A percentile compares a stretch with the other conserved stretches of the same genome.
Conservation (phyloP, 1,140 invertebrate genomes). For the Ostrea edulis region DNA sequence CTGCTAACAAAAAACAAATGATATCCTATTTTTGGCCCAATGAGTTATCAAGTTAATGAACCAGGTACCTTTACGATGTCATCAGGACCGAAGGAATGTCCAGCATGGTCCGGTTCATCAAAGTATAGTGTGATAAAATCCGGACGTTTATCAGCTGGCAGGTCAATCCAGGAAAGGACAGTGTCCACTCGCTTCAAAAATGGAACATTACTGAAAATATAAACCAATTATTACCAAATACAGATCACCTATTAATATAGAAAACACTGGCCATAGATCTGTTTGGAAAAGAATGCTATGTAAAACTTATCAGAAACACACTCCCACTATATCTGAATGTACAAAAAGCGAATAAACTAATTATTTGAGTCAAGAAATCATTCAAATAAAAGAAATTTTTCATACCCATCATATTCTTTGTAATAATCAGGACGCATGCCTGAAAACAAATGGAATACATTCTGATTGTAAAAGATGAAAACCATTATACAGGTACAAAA, state of each 20-base stretch:
- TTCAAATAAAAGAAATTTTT: conserved; percentile 3
- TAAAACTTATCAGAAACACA: not conserved
- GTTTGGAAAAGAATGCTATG: not conserved
- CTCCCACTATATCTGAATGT: not conserved
- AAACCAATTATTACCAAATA: not conserved
- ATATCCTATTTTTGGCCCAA: too few relatives aligned
- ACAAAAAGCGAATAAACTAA: not conserved
- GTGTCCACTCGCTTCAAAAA: conserved; percentile 80
- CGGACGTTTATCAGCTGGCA: conserved; percentile 74
- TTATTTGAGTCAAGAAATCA: not conserved
- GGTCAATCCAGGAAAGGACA: conserved; percentile 84
- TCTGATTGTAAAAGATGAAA: too few relatives aligned
- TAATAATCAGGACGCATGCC: conserved; percentile 59
- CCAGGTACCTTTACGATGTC: conserved; percentile 49
- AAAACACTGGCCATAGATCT: too few relatives aligned
- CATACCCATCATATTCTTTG: conserved; percentile 64
- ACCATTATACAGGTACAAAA: too few relatives aligned
- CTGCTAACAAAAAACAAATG: too few relatives aligned
- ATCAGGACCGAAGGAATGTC: conserved; percentile 76
- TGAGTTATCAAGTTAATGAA: not conserved
- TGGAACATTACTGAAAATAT: conserved; percentile 18
- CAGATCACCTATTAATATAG: not conserved
- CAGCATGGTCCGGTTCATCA: conserved; percentile 86
- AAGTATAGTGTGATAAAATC: conserved; percentile 85
- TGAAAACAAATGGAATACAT: conserved; percentile 32